A percentile compares a stretch with the other conserved stretches of the same genome.
Conservation (phyloP, 2,113 vertebrate species). For the Fregetta grallaria region DNA sequence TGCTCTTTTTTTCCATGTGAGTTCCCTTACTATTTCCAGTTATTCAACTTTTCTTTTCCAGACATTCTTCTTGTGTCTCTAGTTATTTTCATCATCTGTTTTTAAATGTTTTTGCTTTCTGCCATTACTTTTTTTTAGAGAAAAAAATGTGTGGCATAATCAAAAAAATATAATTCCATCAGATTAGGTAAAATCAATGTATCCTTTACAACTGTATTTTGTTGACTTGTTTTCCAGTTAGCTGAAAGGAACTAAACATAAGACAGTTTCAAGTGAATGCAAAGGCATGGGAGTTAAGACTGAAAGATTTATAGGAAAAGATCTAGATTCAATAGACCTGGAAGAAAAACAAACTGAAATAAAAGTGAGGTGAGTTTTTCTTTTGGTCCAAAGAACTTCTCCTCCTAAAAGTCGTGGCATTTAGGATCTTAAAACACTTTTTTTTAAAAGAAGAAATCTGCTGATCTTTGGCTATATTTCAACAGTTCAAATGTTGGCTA, state of each 20-base stretch:
- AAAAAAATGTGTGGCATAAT: background rate
- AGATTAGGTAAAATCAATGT: background rate
- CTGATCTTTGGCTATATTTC: background rate
- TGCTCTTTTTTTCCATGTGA: background rate
- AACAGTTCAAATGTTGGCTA: background rate
- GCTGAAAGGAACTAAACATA: background rate
- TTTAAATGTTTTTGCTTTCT: background rate
- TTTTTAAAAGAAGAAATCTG: background rate
- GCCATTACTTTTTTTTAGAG: rapidly evolving
- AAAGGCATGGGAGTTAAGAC: background rate
- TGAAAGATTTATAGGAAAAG: background rate
- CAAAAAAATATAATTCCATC: background rate
- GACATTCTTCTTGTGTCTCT: background rate
- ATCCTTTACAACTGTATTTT: background rate
- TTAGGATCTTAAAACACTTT: background rate
- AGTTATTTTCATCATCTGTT: background rate
- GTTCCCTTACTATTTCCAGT: background rate
- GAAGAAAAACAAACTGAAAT: background rate
- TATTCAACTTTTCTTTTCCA: background rate
- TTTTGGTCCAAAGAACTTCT: background rate
- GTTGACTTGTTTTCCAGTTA: background rate
- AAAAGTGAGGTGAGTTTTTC: background rate
- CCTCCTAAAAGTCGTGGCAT: background rate
- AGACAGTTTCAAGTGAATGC: background rate
- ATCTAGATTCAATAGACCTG: background rate